Base-by-base conservation (phyloP, 2,888 invertebrate species). In the Hermaeophaga mercurialis region DNA sequence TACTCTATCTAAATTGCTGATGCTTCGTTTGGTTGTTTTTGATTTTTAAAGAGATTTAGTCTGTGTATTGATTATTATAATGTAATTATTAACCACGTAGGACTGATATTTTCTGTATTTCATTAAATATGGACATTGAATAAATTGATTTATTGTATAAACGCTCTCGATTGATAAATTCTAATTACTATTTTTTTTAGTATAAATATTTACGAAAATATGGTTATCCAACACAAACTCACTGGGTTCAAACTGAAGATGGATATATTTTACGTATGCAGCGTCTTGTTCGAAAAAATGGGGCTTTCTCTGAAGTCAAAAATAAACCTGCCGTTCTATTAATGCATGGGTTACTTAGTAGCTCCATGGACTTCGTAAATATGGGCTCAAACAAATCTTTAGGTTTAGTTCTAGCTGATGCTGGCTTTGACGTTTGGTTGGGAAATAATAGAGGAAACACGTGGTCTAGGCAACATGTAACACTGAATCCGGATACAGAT, bases 391-490 rank as follows among this genome's bases (percentile, higher is more conserved):
- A 85, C 22, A 81, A 81, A 58, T 84, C 83, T 39, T 78, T 91
- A 9, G 79, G 69, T 1, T 79, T 73, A 66, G 68, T 82, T 7
- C 74, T 89, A 1, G 84, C 86, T 3, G 86, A 89, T 66, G 78
- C 80, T 66, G 87, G 87, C 11, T 89, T 83, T 65, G 89, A 89
- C 61, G 87, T 89, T 0, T 94, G 93, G 93, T 78, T 94, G 78
- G 88, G 89, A 0, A 94, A 93, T 72, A 84, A 84, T 14, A 83
- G 93, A 3, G 93, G 93, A 5, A 91, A 86, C 70, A 80, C 78
- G 15, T 89, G 87, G 71, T 84, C 85, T 1, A 80, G 82, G 7
- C 76, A 72, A 1, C 89, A 90, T 67, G 63, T 72, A 0, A 72
- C 74, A 0, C 64, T 80, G 70, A 74, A 80, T 56, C 79, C 81